Evolutionary conservation across 2,113 vertebrate species (phyloP).

Genomic region (Macquaria australasica): DNA sequence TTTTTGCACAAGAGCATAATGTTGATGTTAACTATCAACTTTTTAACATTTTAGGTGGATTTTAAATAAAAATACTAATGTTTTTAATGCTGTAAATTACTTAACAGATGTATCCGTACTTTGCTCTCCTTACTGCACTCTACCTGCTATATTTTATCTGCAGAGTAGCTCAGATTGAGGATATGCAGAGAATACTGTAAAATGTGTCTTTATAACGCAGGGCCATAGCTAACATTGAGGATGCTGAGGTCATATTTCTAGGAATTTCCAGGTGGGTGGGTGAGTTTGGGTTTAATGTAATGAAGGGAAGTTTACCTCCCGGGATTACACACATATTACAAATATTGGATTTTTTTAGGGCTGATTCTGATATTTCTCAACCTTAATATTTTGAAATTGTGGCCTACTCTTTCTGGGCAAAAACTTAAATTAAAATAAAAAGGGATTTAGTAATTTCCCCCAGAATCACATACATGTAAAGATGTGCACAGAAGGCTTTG

Average conservation of each 20-base stretch:
- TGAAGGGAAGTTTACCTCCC: background rate
- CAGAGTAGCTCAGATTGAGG: background rate
- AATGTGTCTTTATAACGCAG: background rate
- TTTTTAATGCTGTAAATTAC: slow-evolving; percentile 3
- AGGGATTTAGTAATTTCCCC: background rate
- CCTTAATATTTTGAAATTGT: background rate
- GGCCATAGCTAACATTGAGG: background rate
- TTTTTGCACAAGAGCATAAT: background rate
- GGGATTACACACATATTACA: background rate
- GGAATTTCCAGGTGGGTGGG: background rate
- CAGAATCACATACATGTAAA: background rate
- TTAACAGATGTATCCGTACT: background rate
- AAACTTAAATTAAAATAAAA: background rate
- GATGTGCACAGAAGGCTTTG: background rate
- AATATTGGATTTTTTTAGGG: background rate
- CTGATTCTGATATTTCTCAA: background rate
- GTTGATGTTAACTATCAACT: background rate
- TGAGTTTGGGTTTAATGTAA: background rate
- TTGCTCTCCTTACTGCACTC: background rate
- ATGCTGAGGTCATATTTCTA: background rate
- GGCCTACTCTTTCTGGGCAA: too few relatives aligned
- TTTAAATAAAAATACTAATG: slow-evolving; percentile 40
- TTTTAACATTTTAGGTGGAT: slow-evolving; percentile 11
- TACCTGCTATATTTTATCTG: background rate
- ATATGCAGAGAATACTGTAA: background rate